These are phyloP conservation scores for Axea sp. DNA, from an alignment of 2,888 invertebrate genomes.

Conservation along the genomic window DNA sequence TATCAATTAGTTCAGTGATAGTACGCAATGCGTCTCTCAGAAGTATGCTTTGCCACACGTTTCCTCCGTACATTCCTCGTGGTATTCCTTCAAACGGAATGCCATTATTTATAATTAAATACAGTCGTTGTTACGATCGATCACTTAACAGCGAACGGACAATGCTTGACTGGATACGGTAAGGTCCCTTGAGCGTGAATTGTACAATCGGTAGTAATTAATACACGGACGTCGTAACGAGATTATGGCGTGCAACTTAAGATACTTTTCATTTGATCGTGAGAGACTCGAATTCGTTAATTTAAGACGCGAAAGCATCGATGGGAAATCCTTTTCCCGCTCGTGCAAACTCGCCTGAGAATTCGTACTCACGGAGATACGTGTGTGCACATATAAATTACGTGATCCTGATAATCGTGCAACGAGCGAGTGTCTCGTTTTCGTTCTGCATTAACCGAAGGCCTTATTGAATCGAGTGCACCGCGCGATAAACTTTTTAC, in stretches of 20 bases:
- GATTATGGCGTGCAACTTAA: constrained; percentile 37
- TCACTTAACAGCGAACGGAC: background rate
- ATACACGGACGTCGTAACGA: constrained; percentile 37
- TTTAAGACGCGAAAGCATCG: constrained; percentile 56
- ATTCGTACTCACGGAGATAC: constrained; percentile 43
- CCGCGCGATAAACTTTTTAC: constrained; percentile 36
- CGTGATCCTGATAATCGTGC: constrained; percentile 57
- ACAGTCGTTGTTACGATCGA: constrained; percentile 8
- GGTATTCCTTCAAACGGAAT: too few species aligned
- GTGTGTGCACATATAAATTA: constrained; percentile 43
- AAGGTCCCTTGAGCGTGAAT: constrained; percentile 25
- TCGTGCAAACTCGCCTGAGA: constrained; percentile 59
- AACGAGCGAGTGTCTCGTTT: constrained; percentile 50
- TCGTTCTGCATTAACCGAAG: constrained; percentile 15
- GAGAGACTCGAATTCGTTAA: constrained; percentile 60
- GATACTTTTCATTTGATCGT: constrained; percentile 59
- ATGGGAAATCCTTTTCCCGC: constrained; percentile 66
- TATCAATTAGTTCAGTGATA: constrained; percentile 36
- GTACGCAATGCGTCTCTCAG: constrained; percentile 25
- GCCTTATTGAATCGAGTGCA: constrained; percentile 16
- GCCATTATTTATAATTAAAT: constrained; percentile 5
- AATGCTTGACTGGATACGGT: too few species aligned
- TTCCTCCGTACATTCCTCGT: constrained; percentile 7
- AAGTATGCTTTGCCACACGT: constrained; percentile 22
- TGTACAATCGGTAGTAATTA: constrained; percentile 41